Evolutionary conservation across 2,797 vertebrate genomes (phyloP), one percentile per base, ranked within the genome.

Genomic region (Karalla daura): DNA sequence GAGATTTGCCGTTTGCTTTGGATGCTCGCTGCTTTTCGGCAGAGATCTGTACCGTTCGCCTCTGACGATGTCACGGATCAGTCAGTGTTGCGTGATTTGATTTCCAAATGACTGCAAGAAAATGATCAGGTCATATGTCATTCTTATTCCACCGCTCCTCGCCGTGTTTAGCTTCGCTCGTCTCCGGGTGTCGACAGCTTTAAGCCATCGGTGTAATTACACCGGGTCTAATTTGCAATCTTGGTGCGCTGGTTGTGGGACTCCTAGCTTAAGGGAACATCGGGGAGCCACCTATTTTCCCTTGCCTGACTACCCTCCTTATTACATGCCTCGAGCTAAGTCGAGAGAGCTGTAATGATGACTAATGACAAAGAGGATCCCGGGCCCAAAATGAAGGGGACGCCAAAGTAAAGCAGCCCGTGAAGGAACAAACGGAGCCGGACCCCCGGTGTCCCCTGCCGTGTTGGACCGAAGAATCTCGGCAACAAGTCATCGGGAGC

Each of bases 331-430:
- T 73, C 58, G 33, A 86, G 88, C 77, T 72, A 76, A 78, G 49
- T 37, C 73, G 78, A 77, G 74, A 75, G 63, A 73, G 80, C 81
- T 55, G 30, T 90, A 91, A 88, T 80, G 78, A 85, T 90, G 86
- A 92, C 78, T 83, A 87, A 90, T 87, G 83, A 76, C 79, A 86
- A 68, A 80, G 60, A 69, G 49, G 47, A 83, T 78, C 63, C 66
- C 72, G 55, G 70, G 69, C 63, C 25, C 9, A 80, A 83, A 79
- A 73, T 44, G 52, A 23, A 52, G 62, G 40, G 37, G 41, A 64
- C 3, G 39, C 14, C 50, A 41, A 78, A 85, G 50, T 33, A 59
- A 74, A 70, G 59, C 61, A 23, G 58, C 63, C 55, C 1, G 5
- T 36, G 50, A 70, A n/a, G n/a, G 36, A 82, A 82, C 74, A 86